Base-by-base conservation (phyloP, 2,888 invertebrate species). In the Bellardia bayeri region DNA sequence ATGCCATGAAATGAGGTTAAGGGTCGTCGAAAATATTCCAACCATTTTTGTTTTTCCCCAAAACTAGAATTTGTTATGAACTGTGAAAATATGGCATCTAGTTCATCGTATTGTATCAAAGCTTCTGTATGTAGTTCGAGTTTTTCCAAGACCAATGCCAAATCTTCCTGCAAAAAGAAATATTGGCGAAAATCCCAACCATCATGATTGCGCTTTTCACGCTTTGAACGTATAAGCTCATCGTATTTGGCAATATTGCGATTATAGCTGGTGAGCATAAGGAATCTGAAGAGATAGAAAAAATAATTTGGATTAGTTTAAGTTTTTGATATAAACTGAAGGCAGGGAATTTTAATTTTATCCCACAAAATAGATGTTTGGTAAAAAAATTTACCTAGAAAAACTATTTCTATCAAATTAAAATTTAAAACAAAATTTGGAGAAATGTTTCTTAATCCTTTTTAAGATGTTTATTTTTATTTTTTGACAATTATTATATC, bases 131-230 rank as follows among this genome's bases (percentile, higher is more conserved):
- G 96, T 89, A 99, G 95, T 82, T 98, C 98, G 89, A 99, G 94
- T 97, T 98, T 98, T 95, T 99, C 98, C 91, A 98, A 95, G 89
- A 98, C 97, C 94, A 99, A 97, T 84, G 98, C 99, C 90, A 99
- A 95, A 94, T 99, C 98, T 94, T 99, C 99, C 96, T 98, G 95
- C 90, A 99, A 95, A 90, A 98, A 95, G 94, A 99, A 99, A 94
- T 99, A 99, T 93, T 97, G 96, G 93, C 97, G 97, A 94, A 99
- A 99, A 93, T 97, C 97, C 99, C 99, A 99, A 42, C 97, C 97
- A 0, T 96, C 95, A 91, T 98, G 97, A 93, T 97, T 99, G 80
- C 99, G 95, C 91, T 96, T 96, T 93, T 99, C 99, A 85, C 99
- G 95, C 91, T 98, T 97, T 84, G 97, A 97, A 89, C 99, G 95